phyloP scores from a whole-genome alignment of 2,797 vertebrate species.

The Decapterus maruadsi region DNA sequence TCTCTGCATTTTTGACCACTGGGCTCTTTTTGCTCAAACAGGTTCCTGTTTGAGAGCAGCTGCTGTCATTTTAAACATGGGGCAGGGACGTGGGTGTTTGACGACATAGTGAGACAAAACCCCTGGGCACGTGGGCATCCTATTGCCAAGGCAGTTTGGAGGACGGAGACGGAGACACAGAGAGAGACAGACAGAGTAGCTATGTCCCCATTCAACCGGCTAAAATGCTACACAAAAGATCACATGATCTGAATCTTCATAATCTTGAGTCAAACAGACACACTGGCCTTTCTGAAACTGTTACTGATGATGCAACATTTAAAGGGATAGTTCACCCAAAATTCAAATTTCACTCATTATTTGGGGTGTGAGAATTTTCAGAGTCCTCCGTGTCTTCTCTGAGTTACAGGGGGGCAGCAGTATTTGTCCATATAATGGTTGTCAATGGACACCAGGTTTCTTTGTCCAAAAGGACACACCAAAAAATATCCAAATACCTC shows the following conservation, averaged over 20 bases:
- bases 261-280: not conserved
- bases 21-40: conserved; percentile 85
- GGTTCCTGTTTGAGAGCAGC: conserved; percentile 81
- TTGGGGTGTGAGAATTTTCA: no score
- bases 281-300: not conserved
- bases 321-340: no score
- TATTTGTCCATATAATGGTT: no score
- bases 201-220: conserved; percentile 55
- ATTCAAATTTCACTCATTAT: no score
- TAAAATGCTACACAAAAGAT: not conserved
- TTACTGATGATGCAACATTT: not conserved
- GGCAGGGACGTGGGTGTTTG: conserved; percentile 34
- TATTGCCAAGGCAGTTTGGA: conserved; percentile 64
- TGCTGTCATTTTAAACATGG: conserved; percentile 72
- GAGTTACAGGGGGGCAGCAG: no score
- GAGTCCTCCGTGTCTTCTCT: no score
- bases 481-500: no score
- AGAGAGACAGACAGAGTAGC: conserved; percentile 30
- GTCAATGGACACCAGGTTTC: no score
- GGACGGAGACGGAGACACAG: conserved; percentile 8
- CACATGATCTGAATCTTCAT: not conserved
- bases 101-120: conserved; percentile 60
- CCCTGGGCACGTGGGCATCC: conserved; percentile 58
- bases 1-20: conserved; percentile 88
- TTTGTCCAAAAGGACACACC: no score